A percentile compares a stretch with the other conserved stretches of the same genome.
These are phyloP conservation scores for Pungitius pungitius DNA, from an alignment of 2,113 vertebrate species.

Conservation along the genomic window DNA sequence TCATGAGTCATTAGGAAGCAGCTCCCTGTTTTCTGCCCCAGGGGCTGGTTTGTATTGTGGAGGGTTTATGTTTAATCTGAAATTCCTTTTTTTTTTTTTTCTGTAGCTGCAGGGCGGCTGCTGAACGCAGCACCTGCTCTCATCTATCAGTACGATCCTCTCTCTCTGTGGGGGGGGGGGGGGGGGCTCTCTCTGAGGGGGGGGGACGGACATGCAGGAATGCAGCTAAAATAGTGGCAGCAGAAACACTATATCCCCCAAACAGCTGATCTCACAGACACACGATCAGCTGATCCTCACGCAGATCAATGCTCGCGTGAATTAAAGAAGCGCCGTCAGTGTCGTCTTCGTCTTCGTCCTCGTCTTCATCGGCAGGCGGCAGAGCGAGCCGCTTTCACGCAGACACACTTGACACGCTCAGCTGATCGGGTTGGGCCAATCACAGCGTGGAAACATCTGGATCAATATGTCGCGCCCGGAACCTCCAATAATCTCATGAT, in stretches of 20 bases:
- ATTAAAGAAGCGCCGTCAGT: no score
- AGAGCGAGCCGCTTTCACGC: no score
- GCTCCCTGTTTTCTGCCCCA: slow-evolving; percentile 81
- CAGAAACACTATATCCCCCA: slow-evolving; percentile 72
- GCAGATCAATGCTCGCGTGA: no score
- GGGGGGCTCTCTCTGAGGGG: slow-evolving; percentile 17
- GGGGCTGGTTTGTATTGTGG: slow-evolving; percentile 87
- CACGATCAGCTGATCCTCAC: slow-evolving; percentile 66
- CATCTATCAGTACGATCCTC: slow-evolving; percentile 71
- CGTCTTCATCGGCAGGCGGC: no score
- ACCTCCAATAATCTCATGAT: no score
- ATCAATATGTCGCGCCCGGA: no score
- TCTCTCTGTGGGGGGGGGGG: slow-evolving; percentile 32
- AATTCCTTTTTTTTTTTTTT: slow-evolving; percentile 82
- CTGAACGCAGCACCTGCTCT: slow-evolving; percentile 79
- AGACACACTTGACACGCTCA: no score
- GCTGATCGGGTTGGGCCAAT: no score
- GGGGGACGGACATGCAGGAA: slow-evolving; percentile 81
- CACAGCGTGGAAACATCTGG: no score
- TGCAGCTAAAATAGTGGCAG: slow-evolving; percentile 74
- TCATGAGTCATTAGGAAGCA: slow-evolving; percentile 76
- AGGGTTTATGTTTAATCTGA: slow-evolving; percentile 83
- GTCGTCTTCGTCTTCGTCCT: no score
- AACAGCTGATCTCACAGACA: slow-evolving; percentile 76
- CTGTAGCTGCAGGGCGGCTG: slow-evolving; percentile 75